Percentiles rank a stretch among this genome's conserved stretches.
Conservation (phyloP, 2,113 vertebrate genomes). For the Tachysurus fulvidraco region DNA sequence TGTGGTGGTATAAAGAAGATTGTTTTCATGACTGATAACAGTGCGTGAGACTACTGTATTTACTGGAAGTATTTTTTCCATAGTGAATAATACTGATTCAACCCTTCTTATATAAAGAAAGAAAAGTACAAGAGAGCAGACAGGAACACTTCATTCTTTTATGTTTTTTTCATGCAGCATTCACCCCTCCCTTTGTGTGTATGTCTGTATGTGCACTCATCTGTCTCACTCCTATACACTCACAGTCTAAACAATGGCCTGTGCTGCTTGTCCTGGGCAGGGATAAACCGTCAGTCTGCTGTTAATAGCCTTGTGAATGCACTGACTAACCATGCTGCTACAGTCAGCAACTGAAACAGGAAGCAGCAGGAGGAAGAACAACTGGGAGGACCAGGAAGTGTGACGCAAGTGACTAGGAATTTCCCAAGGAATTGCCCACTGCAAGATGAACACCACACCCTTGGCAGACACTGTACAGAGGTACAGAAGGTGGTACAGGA, state of each 20-base stretch:
- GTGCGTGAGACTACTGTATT: not conserved
- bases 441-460: constrained; percentile 28
- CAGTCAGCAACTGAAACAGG: constrained; percentile 62
- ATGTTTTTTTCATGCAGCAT: constrained; percentile 36
- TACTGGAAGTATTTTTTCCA: not conserved
- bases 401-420: constrained; percentile 63
- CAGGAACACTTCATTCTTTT: constrained; percentile 23
- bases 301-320: constrained; percentile 43
- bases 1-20: not conserved
- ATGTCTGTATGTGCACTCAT: constrained; percentile 1
- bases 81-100: constrained; percentile 10
- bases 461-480: not conserved
- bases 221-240: constrained; percentile 1
- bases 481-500: not conserved
- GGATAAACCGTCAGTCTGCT: constrained; percentile 32
- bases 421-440: constrained; percentile 48
- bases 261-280: constrained; percentile 13
- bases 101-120: constrained; percentile 17
- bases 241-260: constrained; percentile 30
- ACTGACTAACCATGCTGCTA: constrained; percentile 34
- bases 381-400: constrained; percentile 67
- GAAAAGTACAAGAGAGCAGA: constrained; percentile 25
- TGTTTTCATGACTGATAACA: not conserved
- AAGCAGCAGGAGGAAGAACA: constrained; percentile 55
- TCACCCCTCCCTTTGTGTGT: constrained; percentile 35